These are phyloP conservation scores for Lacerta agilis DNA, from an alignment of 2,797 vertebrate genomes.

Conservation along the genomic window DNA sequence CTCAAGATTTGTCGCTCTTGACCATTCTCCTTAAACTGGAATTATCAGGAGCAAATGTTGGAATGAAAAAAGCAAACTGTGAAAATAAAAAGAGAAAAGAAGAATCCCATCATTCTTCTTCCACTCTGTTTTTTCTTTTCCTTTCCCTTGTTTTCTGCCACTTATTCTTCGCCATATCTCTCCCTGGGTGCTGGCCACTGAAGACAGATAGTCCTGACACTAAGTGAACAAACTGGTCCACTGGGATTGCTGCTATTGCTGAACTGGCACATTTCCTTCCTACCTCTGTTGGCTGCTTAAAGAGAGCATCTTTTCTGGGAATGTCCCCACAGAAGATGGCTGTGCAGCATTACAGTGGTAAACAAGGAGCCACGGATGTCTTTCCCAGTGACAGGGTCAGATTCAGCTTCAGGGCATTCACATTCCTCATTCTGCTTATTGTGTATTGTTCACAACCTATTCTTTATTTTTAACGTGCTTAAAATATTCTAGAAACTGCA, in stretches of 20 bases:
- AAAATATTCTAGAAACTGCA: neutral
- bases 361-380: neutral
- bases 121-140: neutral
- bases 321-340: neutral
- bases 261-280: neutral
- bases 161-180: neutral
- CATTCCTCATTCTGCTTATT: neutral
- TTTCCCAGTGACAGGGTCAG: neutral
- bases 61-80: neutral
- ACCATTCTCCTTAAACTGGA: neutral
- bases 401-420: neutral
- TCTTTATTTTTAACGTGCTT: neutral
- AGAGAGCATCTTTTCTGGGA: neutral
- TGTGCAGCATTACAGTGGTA: neutral
- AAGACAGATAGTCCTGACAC: constrained; percentile 2
- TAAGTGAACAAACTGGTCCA: constrained; percentile 17
- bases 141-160: neutral
- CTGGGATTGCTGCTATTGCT: neutral
- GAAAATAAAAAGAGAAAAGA: neutral
- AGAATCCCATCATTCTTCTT: neutral
- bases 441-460: neutral
- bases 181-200: neutral
- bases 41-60: neutral
- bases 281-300: neutral
- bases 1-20: neutral